Conservation (phyloP, 2,113 vertebrate species). For the Eidolon helvum region DNA sequence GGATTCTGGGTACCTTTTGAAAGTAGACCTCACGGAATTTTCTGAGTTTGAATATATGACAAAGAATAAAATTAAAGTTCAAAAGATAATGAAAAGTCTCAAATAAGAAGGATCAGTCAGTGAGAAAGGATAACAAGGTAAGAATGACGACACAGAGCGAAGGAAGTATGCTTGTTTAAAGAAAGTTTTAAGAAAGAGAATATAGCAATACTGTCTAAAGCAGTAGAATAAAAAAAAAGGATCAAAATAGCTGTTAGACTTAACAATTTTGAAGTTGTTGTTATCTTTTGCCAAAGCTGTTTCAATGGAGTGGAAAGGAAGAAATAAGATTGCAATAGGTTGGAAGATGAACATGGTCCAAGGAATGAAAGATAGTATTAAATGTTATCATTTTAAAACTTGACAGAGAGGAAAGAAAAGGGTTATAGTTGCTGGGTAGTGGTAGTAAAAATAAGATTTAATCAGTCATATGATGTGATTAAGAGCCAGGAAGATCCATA, state of each 20-base stretch:
- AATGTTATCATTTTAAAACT: not conserved
- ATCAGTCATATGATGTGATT: not conserved
- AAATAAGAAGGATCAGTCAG: not conserved
- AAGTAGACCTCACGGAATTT: not conserved
- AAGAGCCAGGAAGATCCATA: not conserved
- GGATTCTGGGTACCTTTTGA: not conserved
- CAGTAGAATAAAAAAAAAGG: not conserved
- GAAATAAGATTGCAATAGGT: not conserved
- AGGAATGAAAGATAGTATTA: not conserved
- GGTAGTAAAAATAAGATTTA: not conserved
- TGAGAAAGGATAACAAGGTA: not conserved
- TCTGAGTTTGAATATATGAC: not conserved
- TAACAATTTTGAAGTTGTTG: not conserved
- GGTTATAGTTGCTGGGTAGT: not conserved
- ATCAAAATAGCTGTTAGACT: not conserved
- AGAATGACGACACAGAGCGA: not conserved
- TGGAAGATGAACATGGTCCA: not conserved
- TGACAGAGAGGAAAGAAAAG: not conserved
- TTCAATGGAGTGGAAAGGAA: not conserved
- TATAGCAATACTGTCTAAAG: not conserved
- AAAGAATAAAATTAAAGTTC: not conserved
- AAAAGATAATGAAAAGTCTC: slow-evolving; percentile 9
- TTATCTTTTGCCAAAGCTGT: not conserved
- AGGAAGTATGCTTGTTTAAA: not conserved
- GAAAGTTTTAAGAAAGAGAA: not conserved